phyloP scores from a whole-genome alignment of 2,888 invertebrate genomes.

The Andrena hattorfiana region DNA sequence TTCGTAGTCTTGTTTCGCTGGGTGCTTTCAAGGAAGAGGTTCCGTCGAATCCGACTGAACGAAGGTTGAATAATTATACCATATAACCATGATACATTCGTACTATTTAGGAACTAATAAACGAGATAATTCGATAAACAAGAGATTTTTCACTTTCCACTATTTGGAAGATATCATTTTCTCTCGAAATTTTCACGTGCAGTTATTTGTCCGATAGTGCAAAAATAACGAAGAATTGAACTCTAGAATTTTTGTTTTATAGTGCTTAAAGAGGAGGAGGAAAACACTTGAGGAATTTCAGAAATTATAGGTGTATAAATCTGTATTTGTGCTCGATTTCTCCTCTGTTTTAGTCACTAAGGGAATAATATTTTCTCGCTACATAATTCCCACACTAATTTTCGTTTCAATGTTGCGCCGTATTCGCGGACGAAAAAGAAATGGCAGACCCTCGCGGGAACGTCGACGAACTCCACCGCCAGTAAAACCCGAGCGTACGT shows the following conservation, averaged over 20 bases:
- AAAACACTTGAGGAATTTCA: too few relatives aligned
- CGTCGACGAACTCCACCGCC: slow-evolving; percentile 51
- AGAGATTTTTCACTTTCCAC: too few relatives aligned
- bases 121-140: not conserved
- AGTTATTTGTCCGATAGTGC: too few relatives aligned
- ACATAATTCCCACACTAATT: not conserved
- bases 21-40: slow-evolving; percentile 65
- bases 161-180: too few relatives aligned
- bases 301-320: too few relatives aligned
- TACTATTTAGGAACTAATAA: not conserved
- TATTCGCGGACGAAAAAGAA: slow-evolving; percentile 7
- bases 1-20: slow-evolving; percentile 72
- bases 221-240: too few relatives aligned
- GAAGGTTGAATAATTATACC: not conserved
- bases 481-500: slow-evolving; percentile 75
- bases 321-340: too few relatives aligned
- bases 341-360: too few relatives aligned
- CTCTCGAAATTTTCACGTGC: too few relatives aligned
- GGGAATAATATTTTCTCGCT: too few relatives aligned
- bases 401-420: not conserved
- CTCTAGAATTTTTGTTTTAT: too few relatives aligned
- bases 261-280: too few relatives aligned
- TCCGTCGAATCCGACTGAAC: slow-evolving; percentile 13
- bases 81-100: not conserved
- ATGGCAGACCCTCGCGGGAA: slow-evolving; percentile 20